These are phyloP conservation scores for Pelusios castaneus DNA, from an alignment of 2,113 vertebrate species.

Conservation along the genomic window DNA sequence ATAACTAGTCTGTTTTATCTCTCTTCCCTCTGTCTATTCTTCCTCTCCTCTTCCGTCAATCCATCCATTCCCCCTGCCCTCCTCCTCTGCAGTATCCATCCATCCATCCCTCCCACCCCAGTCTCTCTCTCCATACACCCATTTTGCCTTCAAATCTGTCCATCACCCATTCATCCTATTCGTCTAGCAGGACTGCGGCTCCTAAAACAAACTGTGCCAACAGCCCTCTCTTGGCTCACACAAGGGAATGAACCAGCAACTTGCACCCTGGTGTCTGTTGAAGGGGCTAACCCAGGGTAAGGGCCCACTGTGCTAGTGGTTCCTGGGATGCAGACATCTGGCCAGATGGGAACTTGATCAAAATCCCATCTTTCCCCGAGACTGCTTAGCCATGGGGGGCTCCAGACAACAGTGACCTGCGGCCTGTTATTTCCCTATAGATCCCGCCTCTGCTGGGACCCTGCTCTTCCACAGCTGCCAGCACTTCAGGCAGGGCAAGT, in stretches of 20 bases:
- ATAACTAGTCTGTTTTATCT: background rate
- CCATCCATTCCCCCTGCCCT: background rate
- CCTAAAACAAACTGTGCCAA: background rate
- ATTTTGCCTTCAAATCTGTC: background rate
- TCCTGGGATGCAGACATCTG: background rate
- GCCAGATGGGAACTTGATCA: background rate
- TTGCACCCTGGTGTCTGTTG: no score
- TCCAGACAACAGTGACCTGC: background rate
- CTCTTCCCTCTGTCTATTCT: background rate
- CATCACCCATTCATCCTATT: background rate
- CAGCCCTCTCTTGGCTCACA: no score
- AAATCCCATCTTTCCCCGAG: background rate
- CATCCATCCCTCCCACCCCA: no score
- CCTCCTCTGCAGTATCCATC: background rate
- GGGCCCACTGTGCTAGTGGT: background rate
- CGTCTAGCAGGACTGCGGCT: no score
- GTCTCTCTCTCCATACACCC: no score
- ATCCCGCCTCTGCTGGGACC: background rate
- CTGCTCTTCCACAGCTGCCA: background rate
- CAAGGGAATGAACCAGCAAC: no score
- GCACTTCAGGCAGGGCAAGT: background rate
- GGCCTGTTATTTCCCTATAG: background rate
- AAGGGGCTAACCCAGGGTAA: background rate
- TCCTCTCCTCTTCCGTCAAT: background rate
- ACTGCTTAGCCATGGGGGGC: background rate